phyloP scores from a whole-genome alignment of 2,113 vertebrate genomes.

The Malaclemys terrapin region DNA sequence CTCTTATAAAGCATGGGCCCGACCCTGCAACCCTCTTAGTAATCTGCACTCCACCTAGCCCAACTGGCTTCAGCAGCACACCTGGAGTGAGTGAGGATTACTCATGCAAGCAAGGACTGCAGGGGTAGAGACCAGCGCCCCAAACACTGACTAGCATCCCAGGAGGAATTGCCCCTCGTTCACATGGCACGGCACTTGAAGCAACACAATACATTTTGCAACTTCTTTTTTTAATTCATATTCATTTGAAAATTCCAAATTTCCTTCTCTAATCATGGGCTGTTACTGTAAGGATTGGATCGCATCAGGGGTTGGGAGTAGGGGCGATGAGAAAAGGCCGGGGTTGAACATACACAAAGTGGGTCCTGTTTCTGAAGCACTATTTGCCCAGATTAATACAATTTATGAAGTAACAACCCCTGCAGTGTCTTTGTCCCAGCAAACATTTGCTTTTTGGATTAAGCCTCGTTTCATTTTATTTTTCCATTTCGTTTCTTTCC shows the following conservation, averaged over 20 bases:
- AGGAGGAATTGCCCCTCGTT: not conserved
- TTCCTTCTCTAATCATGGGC: not conserved
- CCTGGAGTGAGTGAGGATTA: not conserved
- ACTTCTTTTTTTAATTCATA: not conserved
- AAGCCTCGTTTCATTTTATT: constrained; percentile 67
- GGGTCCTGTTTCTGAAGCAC: constrained; percentile 59
- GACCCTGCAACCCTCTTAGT: not conserved
- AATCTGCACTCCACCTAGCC: not conserved
- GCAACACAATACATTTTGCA: not conserved
- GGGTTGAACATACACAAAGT: constrained; percentile 41
- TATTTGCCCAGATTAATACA: constrained; percentile 77
- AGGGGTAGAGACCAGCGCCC: not conserved
- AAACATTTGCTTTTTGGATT: constrained; percentile 74
- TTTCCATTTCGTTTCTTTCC: constrained; percentile 47
- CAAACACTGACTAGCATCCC: not conserved
- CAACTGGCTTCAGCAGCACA: not conserved
- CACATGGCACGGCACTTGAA: not conserved
- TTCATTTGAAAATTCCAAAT: not conserved
- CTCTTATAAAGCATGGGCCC: not conserved
- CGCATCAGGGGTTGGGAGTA: not conserved
- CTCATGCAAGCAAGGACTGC: not conserved
- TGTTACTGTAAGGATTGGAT: constrained; percentile 21
- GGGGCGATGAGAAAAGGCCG: constrained; percentile 34
- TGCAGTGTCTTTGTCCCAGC: constrained; percentile 60
- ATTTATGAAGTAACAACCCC: constrained; percentile 72